Percentiles rank a stretch among this genome's conserved stretches.
Conservation (phyloP, 2,113 vertebrate species). For the Puffinus mauretanicus region DNA sequence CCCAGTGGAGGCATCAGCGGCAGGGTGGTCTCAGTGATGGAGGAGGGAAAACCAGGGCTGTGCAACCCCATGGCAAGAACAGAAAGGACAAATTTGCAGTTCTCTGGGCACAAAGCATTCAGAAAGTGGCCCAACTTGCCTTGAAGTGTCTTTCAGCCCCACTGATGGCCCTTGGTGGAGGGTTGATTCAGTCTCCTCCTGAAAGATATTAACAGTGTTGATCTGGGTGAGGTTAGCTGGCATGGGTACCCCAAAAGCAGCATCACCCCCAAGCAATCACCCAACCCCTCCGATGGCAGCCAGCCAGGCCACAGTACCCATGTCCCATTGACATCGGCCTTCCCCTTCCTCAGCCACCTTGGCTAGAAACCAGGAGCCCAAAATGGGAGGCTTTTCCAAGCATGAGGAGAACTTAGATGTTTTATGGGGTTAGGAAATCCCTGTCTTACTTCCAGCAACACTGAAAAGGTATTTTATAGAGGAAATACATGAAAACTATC, state of each 20-base stretch:
- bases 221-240: background rate
- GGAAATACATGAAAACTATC: background rate
- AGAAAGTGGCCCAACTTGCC: background rate
- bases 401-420: background rate
- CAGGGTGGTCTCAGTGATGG: background rate
- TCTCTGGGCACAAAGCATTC: background rate
- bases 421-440: background rate
- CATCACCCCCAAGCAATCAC: background rate
- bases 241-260: background rate
- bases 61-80: background rate
- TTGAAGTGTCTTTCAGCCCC: background rate
- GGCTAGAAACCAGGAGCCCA: background rate
- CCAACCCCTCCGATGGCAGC: background rate
- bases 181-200: background rate
- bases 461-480: background rate
- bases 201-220: background rate
- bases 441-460: background rate
- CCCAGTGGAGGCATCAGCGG: background rate
- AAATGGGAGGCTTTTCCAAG: background rate
- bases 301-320: background rate
- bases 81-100: background rate
- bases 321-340: rapidly evolving
- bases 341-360: background rate
- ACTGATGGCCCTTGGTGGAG: background rate
- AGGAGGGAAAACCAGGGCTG: background rate